These are phyloP conservation scores for Melospiza georgiana DNA, from an alignment of 2,113 vertebrate genomes.

Conservation along the genomic window DNA sequence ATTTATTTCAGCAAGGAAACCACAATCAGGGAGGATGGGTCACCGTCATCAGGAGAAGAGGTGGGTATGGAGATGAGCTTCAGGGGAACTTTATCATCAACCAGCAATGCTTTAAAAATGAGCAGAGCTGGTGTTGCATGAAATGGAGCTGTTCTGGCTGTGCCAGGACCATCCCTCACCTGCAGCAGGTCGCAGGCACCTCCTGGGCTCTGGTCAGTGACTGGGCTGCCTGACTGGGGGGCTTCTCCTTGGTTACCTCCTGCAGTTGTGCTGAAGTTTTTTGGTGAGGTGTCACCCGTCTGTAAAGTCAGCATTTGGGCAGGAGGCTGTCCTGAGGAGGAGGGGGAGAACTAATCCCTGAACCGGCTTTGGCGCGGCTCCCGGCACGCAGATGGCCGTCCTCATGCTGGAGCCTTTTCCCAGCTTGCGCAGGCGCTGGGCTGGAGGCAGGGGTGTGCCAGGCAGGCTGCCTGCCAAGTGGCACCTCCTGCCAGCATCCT, in stretches of 20 bases:
- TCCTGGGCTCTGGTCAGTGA: background rate
- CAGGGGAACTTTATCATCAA: background rate
- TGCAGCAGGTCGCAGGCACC: background rate
- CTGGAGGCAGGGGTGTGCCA: conserved; percentile 34
- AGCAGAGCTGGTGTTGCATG: background rate
- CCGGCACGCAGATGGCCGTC: conserved; percentile 3
- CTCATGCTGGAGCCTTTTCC: conserved; percentile 30
- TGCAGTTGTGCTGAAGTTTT: background rate
- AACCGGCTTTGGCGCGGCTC: conserved; percentile 10
- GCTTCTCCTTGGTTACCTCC: background rate
- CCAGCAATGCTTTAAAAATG: background rate
- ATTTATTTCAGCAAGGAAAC: conserved; percentile 22
- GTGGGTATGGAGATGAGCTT: conserved; percentile 10
- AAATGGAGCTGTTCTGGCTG: background rate
- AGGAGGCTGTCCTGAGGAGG: background rate
- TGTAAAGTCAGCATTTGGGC: background rate
- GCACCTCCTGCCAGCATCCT: conserved; percentile 3
- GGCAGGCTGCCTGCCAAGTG: background rate
- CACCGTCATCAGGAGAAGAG: conserved; percentile 9
- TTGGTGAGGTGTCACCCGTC: background rate
- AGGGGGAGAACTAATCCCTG: background rate
- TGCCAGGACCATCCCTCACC: background rate
- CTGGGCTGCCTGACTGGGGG: background rate
- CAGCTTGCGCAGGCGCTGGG: background rate
- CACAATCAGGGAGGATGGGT: conserved; percentile 25